phyloP scores from a whole-genome alignment of 2,113 vertebrate genomes.

The Festucalex cinctus region DNA sequence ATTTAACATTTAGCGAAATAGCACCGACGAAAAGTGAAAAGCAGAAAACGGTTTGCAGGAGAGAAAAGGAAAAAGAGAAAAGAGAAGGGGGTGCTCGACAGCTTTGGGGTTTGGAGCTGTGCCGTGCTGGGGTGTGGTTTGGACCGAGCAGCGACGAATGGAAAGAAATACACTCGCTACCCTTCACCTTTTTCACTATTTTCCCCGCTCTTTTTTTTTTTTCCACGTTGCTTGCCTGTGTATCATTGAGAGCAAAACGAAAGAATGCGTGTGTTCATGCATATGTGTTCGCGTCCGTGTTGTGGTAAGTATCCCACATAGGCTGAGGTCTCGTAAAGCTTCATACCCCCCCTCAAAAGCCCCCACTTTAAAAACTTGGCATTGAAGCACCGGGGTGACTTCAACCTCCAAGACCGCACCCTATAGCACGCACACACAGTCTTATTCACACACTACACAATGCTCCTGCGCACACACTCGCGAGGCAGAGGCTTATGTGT shows the following conservation, averaged over 20 bases:
- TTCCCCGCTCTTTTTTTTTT: slow-evolving; percentile 14
- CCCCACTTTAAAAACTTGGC: slow-evolving; percentile 59
- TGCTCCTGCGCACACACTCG: neutral
- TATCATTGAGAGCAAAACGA: slow-evolving; percentile 24
- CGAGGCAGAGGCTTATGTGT: slow-evolving; percentile 59
- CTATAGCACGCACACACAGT: slow-evolving; percentile 22
- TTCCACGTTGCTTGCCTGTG: slow-evolving; percentile 21
- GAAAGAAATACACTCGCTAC: slow-evolving; percentile 51
- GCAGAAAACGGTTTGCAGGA: slow-evolving; percentile 18
- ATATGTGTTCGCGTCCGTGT: slow-evolving; percentile 22
- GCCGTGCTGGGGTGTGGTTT: slow-evolving; percentile 60
- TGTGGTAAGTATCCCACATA: slow-evolving; percentile 61
- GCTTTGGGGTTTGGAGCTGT: slow-evolving; percentile 59
- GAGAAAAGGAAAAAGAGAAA: slow-evolving; percentile 23
- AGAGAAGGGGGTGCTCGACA: slow-evolving; percentile 48
- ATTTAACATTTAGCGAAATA: neutral
- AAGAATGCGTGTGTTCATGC: slow-evolving; percentile 12
- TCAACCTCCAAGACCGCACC: slow-evolving; percentile 63
- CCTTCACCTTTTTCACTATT: slow-evolving; percentile 47
- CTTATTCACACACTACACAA: slow-evolving; percentile 6
- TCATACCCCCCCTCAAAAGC: slow-evolving; percentile 39
- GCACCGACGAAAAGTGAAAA: slow-evolving; percentile 11
- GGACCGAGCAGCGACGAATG: slow-evolving; percentile 51
- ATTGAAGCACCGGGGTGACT: slow-evolving; percentile 55
- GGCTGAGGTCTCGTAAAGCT: slow-evolving; percentile 69